Percentiles rank a stretch among this genome's conserved stretches.
Conservation (phyloP, 2,113 vertebrate species). For the Seriola aureovittata region DNA sequence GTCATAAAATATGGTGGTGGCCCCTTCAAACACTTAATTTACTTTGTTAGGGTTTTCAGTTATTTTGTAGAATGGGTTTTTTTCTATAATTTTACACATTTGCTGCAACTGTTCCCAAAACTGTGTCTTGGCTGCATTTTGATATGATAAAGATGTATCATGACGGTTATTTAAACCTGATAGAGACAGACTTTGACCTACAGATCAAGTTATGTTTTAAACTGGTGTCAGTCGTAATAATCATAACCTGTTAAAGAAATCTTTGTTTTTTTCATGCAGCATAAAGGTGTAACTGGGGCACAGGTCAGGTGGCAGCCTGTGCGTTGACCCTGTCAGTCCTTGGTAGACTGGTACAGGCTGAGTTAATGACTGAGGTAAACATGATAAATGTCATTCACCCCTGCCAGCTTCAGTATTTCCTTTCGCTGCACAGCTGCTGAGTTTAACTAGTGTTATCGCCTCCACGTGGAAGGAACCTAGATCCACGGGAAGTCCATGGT, state of each 20-base stretch:
- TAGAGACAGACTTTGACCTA: neutral
- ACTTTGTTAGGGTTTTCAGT: too few relatives aligned
- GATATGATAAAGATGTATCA: too few relatives aligned
- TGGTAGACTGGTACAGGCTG: constrained; percentile 86
- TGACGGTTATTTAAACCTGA: neutral
- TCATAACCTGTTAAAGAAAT: neutral
- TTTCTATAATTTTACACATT: too few relatives aligned
- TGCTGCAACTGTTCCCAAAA: too few relatives aligned
- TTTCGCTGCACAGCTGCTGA: constrained; percentile 8
- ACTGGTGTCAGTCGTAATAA: neutral
- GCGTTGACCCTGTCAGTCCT: constrained; percentile 78
- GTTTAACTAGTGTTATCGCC: constrained; percentile 79
- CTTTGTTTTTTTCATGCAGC: neutral
- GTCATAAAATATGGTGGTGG: too few relatives aligned
- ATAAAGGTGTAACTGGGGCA: constrained; percentile 50
- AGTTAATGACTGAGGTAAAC: constrained; percentile 88
- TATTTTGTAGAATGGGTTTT: too few relatives aligned
- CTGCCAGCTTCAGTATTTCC: constrained; percentile 18
- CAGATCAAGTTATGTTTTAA: neutral
- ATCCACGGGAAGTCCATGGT: constrained; percentile 65
- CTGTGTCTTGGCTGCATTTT: too few relatives aligned
- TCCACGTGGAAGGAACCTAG: constrained; percentile 55
- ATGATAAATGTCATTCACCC: constrained; percentile 83
- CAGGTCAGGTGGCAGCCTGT: constrained; percentile 61
- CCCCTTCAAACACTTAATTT: too few relatives aligned